Evolutionary conservation across 2,113 vertebrate genomes (phyloP).

Genomic region (Rhizomys pruinosus): DNA sequence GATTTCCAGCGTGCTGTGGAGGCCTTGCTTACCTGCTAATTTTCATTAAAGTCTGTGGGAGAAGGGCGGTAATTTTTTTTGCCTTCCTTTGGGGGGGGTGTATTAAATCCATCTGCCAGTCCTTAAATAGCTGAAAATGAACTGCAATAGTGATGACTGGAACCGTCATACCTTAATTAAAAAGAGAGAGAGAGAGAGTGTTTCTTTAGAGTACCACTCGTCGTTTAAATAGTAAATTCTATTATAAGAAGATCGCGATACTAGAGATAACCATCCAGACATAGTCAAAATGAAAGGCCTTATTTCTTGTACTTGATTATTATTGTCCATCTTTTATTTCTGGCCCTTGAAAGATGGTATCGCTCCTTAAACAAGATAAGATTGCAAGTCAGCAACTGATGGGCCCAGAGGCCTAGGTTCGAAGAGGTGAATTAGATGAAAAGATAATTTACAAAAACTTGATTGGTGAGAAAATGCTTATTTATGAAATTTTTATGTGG

Average conservation of each 20-base stretch:
- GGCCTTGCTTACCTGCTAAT: conserved; percentile 75
- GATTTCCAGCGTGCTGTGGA: conserved; percentile 51
- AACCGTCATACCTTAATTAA: conserved; percentile 17
- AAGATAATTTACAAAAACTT: conserved; percentile 49
- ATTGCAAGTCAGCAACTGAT: background rate
- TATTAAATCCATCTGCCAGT: conserved; percentile 43
- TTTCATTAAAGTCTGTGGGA: conserved; percentile 65
- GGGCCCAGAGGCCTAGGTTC: conserved; percentile 24
- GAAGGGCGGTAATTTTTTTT: conserved; percentile 57
- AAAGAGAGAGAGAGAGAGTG: background rate
- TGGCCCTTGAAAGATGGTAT: background rate
- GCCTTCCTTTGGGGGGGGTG: conserved; percentile 54
- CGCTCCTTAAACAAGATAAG: conserved; percentile 13
- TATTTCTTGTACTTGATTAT: background rate
- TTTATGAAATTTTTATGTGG: background rate
- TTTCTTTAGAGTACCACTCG: background rate
- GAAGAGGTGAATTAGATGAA: conserved; percentile 50
- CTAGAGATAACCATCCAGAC: background rate
- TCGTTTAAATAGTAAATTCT: conserved; percentile 43
- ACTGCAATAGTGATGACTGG: background rate
- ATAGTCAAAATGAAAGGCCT: conserved; percentile 47
- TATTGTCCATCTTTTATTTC: conserved; percentile 11
- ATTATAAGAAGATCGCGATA: background rate
- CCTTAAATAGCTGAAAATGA: conserved; percentile 61
- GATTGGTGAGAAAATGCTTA: conserved; percentile 32